Evolutionary conservation across 2,797 vertebrate species (phyloP).

Genomic region (Sebastes elongatus): DNA sequence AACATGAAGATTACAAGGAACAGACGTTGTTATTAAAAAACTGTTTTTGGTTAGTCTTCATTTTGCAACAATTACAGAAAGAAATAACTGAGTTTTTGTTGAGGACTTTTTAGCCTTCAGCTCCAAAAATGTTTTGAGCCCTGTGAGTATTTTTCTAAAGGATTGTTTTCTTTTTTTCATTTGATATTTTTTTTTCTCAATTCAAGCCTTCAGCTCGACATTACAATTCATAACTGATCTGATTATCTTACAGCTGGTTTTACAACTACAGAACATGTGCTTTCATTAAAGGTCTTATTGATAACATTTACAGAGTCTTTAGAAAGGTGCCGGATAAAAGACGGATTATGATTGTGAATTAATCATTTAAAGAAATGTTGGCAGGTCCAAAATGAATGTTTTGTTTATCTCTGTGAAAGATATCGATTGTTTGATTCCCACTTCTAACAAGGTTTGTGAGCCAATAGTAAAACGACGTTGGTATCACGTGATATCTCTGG

Average conservation of each 20-base stretch:
- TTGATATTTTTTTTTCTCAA: not conserved
- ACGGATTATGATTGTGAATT: no score
- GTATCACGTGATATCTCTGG: no score
- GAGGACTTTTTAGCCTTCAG: not conserved
- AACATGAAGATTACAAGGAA: slow-evolving; percentile 1
- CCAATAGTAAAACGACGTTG: no score
- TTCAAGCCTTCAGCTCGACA: not conserved
- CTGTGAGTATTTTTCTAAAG: not conserved
- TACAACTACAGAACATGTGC: not conserved
- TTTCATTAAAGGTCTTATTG: not conserved
- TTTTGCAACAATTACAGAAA: slow-evolving; percentile 20
- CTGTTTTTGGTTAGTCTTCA: slow-evolving; percentile 42
- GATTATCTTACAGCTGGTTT: slow-evolving; percentile 9
- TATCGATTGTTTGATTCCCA: no score
- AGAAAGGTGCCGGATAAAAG: no score
- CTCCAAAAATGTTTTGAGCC: not conserved
- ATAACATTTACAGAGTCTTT: no score
- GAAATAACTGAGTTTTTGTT: not conserved
- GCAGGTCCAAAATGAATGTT: no score
- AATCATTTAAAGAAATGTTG: no score
- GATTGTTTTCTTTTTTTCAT: not conserved
- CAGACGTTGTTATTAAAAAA: not conserved
- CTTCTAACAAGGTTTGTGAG: no score
- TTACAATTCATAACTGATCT: not conserved
- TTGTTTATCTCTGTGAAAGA: no score